phyloP scores from a whole-genome alignment of 2,888 invertebrate species.

The Lasius platythorax region DNA sequence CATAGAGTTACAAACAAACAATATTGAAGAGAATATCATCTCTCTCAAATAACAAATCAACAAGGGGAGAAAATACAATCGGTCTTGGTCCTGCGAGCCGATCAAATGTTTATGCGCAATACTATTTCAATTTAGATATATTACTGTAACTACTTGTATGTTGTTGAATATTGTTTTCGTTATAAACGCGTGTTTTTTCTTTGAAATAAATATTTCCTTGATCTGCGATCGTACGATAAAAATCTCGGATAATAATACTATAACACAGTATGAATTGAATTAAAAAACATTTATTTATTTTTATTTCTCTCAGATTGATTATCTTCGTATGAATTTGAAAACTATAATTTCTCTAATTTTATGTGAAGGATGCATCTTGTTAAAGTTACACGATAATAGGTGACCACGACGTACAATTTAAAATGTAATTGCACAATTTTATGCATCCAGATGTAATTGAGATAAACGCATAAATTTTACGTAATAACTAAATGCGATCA shows the following conservation, averaged over 20 bases:
- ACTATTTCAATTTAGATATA: neutral
- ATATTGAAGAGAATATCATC: constrained; percentile 1
- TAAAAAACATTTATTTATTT: constrained; percentile 13
- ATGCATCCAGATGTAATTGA: neutral
- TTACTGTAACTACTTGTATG: neutral
- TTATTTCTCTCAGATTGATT: neutral
- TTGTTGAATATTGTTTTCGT: constrained; percentile 9
- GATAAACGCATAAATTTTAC: neutral
- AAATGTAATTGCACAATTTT: neutral
- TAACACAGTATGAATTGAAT: neutral
- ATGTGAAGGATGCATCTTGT: neutral
- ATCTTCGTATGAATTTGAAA: neutral
- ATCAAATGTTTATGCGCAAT: neutral
- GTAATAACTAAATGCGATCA: neutral
- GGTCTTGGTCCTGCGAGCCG: neutral
- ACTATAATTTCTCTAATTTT: neutral
- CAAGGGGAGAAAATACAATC: constrained; percentile 8
- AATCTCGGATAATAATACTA: neutral
- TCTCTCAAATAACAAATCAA: neutral
- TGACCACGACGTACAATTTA: neutral
- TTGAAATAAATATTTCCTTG: neutral
- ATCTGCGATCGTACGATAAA: neutral
- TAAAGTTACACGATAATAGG: neutral
- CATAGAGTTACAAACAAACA: neutral
- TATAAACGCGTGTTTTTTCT: neutral